Percentiles rank a stretch among this genome's conserved stretches.
Conservation (phyloP, 2,113 vertebrate genomes). For the Dipodomys ordii region DNA sequence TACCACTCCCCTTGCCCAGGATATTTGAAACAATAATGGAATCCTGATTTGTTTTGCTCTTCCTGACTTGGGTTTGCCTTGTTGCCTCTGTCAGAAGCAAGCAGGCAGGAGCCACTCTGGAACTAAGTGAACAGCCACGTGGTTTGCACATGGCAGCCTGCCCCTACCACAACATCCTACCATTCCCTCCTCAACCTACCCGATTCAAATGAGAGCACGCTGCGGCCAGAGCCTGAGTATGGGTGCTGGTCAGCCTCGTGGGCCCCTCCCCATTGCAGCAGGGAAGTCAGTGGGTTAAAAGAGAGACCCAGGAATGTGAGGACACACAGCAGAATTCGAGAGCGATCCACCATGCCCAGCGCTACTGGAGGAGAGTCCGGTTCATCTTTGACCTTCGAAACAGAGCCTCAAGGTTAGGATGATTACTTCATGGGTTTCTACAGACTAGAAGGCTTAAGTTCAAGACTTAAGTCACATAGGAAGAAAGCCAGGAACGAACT, state of each 20-base stretch:
- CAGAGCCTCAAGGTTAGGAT: not conserved
- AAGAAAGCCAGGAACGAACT: not conserved
- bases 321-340: conserved; percentile 96
- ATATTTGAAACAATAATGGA: not conserved
- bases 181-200: conserved; percentile 76
- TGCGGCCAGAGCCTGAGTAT: conserved; percentile 89
- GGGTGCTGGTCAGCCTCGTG: conserved; percentile 70
- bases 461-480: not conserved
- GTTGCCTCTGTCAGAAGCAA: not conserved
- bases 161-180: not conserved
- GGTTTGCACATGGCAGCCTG: not conserved
- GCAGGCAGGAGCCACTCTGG: not conserved
- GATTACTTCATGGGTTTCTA: not conserved
- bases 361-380: conserved; percentile 95
- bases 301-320: conserved; percentile 98
- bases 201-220: conserved; percentile 89
- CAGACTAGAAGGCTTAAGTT: not conserved
- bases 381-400: conserved; percentile 95
- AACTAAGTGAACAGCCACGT: not conserved
- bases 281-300: conserved; percentile 95
- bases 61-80: not conserved
- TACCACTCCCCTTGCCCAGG: no score
- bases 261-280: conserved; percentile 87
- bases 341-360: conserved; percentile 98
- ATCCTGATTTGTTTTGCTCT: not conserved